phyloP scores from a whole-genome alignment of 2,888 invertebrate species.

The Desoria tigrina region DNA sequence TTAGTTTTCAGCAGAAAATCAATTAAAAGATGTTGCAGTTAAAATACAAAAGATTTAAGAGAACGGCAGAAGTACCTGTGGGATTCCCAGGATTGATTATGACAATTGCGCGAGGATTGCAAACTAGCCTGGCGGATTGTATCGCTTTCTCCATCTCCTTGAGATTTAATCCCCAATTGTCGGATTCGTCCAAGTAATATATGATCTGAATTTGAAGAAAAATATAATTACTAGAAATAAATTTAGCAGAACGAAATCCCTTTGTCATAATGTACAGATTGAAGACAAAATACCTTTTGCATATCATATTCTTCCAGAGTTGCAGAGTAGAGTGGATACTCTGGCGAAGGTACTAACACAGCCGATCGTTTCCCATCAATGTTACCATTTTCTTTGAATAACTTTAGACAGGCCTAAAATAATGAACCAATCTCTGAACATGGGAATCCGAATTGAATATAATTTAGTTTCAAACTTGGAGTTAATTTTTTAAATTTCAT shows the following conservation, averaged over 20 bases:
- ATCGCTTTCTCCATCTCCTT: constrained; percentile 77
- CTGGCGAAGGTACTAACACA: constrained; percentile 95
- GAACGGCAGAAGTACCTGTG: constrained; percentile 68
- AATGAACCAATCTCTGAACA: constrained; percentile 6
- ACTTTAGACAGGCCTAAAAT: constrained; percentile 68
- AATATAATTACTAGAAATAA: too few relatives aligned
- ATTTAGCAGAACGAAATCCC: too few relatives aligned
- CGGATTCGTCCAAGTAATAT: constrained; percentile 90
- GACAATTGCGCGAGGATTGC: constrained; percentile 80
- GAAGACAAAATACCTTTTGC: constrained; percentile 63
- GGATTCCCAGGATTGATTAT: constrained; percentile 99
- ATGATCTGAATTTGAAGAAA: constrained; percentile 70
- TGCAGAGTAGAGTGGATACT: constrained; percentile 97
- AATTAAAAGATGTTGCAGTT: too few relatives aligned
- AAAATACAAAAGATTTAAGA: neutral
- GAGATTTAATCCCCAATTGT: constrained; percentile 79
- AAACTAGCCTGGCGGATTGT: constrained; percentile 64
- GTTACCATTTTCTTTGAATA: constrained; percentile 64
- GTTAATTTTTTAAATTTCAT: too few relatives aligned
- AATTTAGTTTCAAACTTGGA: too few relatives aligned
- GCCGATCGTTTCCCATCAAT: constrained; percentile 64
- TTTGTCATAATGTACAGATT: too few relatives aligned
- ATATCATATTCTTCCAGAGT: constrained; percentile 89
- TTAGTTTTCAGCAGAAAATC: too few relatives aligned
- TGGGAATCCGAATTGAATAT: too few relatives aligned